Percentiles rank a stretch among this genome's conserved stretches.
Evolutionary conservation across 1,140 invertebrate genomes (phyloP).

Genomic region (Heliconius nattereri): DNA sequence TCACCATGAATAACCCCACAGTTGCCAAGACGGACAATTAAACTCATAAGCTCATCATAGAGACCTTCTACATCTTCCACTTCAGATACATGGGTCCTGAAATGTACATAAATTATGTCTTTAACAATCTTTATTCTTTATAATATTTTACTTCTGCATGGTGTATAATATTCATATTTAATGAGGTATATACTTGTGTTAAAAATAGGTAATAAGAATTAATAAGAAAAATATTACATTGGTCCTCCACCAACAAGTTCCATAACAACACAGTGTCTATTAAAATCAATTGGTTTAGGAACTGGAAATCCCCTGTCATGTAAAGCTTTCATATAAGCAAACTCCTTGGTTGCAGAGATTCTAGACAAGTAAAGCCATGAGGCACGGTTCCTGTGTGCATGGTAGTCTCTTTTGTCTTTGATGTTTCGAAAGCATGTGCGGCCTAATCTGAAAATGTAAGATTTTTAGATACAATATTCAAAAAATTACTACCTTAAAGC

Average conservation of each 20-base stretch:
- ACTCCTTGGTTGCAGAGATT: slow-evolving; percentile 98
- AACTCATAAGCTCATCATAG: slow-evolving; percentile 97
- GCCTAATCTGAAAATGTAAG: slow-evolving; percentile 86
- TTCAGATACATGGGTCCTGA: slow-evolving; percentile 91
- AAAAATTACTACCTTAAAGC: no score
- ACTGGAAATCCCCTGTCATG: slow-evolving; percentile 96
- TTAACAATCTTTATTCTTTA: no score
- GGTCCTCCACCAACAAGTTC: slow-evolving; percentile 91
- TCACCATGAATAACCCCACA: slow-evolving; percentile 99
- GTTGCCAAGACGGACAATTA: slow-evolving; percentile 95
- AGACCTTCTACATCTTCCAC: slow-evolving; percentile 89
- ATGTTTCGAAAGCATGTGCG: slow-evolving; percentile 98
- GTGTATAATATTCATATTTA: neutral
- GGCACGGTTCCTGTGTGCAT: slow-evolving; percentile 92
- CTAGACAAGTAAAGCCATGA: slow-evolving; percentile 99
- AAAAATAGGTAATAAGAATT: neutral
- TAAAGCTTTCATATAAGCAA: slow-evolving; percentile 98
- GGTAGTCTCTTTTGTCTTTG: slow-evolving; percentile 98
- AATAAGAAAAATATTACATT: slow-evolving; percentile 78
- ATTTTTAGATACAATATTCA: neutral
- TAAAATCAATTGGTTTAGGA: slow-evolving; percentile 96
- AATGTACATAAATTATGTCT: neutral
- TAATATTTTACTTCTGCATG: neutral
- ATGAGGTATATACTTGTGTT: no score
- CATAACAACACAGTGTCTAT: slow-evolving; percentile 98